These are phyloP conservation scores for Poecile montanus DNA, from an alignment of 2,797 vertebrate species.

Conservation along the genomic window DNA sequence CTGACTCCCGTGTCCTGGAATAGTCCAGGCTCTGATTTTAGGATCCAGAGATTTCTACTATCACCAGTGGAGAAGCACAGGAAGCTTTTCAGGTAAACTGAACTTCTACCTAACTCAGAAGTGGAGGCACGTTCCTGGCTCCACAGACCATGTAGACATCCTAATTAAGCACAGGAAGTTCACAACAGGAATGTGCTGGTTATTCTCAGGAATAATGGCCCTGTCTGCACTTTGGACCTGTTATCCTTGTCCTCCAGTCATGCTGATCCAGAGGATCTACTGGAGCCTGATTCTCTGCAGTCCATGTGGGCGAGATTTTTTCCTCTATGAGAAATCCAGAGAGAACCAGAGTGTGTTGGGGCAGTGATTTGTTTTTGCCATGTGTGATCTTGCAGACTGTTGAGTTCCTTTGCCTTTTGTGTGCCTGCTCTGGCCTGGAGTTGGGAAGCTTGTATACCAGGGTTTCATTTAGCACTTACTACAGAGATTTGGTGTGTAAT, in stretches of 20 bases:
- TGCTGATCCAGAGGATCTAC: not conserved
- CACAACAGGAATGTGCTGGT: not conserved
- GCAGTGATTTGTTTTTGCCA: not conserved
- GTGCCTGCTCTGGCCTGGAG: not conserved
- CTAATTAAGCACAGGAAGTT: not conserved
- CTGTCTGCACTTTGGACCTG: not conserved
- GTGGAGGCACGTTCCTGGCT: not conserved
- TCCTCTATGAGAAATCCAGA: not conserved
- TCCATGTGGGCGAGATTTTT: accelerated
- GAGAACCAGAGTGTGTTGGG: not conserved
- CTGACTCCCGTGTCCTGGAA: not conserved
- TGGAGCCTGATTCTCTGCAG: not conserved
- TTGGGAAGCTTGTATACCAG: not conserved
- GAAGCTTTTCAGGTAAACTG: not conserved
- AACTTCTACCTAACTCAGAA: not conserved
- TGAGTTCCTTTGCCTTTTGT: not conserved
- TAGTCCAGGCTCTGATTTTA: not conserved
- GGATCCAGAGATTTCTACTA: not conserved
- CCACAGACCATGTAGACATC: accelerated
- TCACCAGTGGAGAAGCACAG: not conserved
- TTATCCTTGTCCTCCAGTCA: not conserved
- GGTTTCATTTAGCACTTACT: not conserved
- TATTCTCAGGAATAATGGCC: not conserved
- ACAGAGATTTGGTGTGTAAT: not conserved
- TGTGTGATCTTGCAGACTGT: accelerated